Conservation (phyloP, 2,797 vertebrate genomes). For the Stomatorhinus walkeri region DNA sequence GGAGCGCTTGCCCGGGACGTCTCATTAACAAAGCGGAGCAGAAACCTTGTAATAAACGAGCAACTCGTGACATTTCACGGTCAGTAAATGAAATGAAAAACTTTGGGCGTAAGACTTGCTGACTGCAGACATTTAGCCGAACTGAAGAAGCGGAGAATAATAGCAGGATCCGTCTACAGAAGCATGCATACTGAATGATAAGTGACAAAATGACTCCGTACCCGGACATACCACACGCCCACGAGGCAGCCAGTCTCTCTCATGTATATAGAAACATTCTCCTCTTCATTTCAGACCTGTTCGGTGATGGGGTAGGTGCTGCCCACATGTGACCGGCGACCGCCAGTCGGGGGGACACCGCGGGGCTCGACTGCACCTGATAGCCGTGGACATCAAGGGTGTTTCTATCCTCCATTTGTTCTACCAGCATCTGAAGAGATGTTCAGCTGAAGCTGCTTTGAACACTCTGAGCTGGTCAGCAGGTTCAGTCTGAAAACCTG, state of each 20-base stretch:
- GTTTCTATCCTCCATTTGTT: background rate
- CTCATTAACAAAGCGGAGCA: background rate
- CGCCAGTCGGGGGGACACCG: background rate
- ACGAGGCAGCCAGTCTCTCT: background rate
- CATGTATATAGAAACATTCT: background rate
- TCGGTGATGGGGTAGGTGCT: background rate
- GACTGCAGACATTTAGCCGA: background rate
- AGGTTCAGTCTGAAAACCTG: background rate
- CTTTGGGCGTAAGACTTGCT: background rate
- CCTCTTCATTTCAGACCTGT: background rate
- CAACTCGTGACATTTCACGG: constrained; percentile 24
- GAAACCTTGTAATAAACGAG: constrained; percentile 28
- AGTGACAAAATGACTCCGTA: background rate
- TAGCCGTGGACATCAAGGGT: background rate
- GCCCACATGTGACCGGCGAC: background rate
- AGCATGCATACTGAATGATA: background rate
- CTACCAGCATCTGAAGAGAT: background rate
- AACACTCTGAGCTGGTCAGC: background rate
- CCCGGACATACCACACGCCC: background rate
- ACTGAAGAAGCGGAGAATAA: background rate
- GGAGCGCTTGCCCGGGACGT: background rate
- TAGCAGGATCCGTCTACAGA: background rate
- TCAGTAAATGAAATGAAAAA: constrained; percentile 19
- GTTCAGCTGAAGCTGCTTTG: background rate
- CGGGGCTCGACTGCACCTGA: background rate